Conservation (phyloP, 2,113 vertebrate species). For the Brachirus orientalis region DNA sequence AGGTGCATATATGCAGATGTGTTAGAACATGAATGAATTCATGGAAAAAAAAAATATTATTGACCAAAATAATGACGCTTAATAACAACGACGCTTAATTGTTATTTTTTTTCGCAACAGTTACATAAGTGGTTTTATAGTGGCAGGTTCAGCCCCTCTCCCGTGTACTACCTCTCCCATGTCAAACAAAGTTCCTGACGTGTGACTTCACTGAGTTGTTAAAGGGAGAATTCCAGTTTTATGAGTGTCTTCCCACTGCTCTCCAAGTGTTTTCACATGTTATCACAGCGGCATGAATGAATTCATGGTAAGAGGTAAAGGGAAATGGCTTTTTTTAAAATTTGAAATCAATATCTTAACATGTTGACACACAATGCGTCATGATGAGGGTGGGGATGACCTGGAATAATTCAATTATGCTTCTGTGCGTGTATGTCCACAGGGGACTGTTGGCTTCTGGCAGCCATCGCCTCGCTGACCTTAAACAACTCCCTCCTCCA, state of each 20-base stretch:
- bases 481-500: conserved; percentile 82
- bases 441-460: conserved; percentile 84
- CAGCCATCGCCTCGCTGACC: conserved; percentile 82
- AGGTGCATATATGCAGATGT: no score
- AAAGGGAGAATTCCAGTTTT: conserved; percentile 22
- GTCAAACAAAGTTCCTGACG: conserved; percentile 7
- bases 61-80: no score
- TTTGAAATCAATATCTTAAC: no score
- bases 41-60: no score
- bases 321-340: neutral
- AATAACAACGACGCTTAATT: no score
- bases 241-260: neutral
- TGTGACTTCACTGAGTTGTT: conserved; percentile 1
- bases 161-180: neutral
- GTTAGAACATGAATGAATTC: no score
- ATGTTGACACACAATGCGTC: no score
- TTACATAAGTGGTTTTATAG: neutral
- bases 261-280: no score
- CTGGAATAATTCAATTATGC: neutral
- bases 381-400: no score
- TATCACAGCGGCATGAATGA: neutral
- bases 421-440: conserved; percentile 32
- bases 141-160: neutral
- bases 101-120: no score
- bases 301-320: neutral